A percentile compares a stretch with the other conserved stretches of the same genome.
Conservation (phyloP, 2,797 vertebrate species). For the Channa striata region DNA sequence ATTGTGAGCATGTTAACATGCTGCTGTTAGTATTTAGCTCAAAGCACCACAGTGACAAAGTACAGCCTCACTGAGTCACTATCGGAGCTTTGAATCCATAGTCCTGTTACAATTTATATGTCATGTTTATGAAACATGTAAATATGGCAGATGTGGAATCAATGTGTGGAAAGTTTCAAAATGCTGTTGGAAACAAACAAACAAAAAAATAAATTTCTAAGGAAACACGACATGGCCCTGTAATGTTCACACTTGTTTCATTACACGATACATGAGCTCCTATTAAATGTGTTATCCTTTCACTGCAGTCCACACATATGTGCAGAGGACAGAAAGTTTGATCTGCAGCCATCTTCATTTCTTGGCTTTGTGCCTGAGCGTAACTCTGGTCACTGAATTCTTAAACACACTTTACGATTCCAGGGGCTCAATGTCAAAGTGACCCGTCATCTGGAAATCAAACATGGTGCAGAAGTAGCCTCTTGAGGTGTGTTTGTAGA, state of each 20-base stretch:
- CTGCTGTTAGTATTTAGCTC: background rate
- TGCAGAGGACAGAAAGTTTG: constrained; percentile 5
- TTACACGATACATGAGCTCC: background rate
- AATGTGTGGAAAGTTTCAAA: background rate
- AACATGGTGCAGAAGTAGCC: constrained; percentile 30
- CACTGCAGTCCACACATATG: background rate
- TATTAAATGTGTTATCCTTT: background rate
- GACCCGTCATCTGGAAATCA: constrained; percentile 46
- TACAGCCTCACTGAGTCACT: background rate
- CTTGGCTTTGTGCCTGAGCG: constrained; percentile 40
- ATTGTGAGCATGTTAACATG: constrained; percentile 3
- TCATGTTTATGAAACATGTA: background rate
- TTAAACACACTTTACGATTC: constrained; percentile 47
- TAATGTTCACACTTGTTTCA: background rate
- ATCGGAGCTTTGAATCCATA: background rate
- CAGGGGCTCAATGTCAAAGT: constrained; percentile 43
- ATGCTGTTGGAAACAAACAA: background rate
- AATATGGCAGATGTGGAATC: background rate
- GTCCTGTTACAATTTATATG: background rate
- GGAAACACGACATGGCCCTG: background rate
- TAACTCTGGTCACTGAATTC: constrained; percentile 31
- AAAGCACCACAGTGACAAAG: too few relatives aligned
- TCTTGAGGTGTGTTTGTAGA: constrained; percentile 8
- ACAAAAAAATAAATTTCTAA: background rate
- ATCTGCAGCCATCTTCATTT: constrained; percentile 21